Conservation (phyloP, 2,113 vertebrate genomes). For the Apodemus speciosus region DNA sequence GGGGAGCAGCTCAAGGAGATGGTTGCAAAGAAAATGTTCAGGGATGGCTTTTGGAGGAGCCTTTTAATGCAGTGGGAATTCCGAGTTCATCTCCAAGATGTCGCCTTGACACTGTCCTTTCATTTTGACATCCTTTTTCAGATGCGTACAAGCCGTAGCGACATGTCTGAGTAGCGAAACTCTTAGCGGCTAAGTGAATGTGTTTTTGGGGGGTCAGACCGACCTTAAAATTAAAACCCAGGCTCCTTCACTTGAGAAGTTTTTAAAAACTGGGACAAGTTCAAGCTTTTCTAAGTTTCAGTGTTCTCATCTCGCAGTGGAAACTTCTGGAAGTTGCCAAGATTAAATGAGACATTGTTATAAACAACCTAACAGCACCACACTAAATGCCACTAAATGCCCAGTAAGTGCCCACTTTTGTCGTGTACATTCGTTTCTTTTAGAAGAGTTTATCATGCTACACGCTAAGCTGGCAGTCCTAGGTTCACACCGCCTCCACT, state of each 20-base stretch:
- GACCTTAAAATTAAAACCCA: constrained; percentile 57
- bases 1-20: not conserved
- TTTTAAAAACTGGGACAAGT: constrained; percentile 21
- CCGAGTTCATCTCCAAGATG: constrained; percentile 36
- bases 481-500: constrained; percentile 28
- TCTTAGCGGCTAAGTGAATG: constrained; percentile 8
- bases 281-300: not conserved
- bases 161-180: not conserved
- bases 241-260: not conserved
- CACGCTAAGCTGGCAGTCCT: constrained; percentile 26
- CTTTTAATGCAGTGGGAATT: constrained; percentile 44
- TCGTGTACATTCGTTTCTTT: not conserved
- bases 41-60: constrained; percentile 42
- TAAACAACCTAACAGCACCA: not conserved
- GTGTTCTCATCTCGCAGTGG: constrained; percentile 20
- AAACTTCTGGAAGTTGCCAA: not conserved
- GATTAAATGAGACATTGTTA: not conserved
- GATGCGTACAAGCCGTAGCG: not conserved
- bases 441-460: constrained; percentile 9
- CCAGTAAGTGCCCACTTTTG: not conserved
- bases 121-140: constrained; percentile 34
- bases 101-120: constrained; percentile 42
- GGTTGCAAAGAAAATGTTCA: not conserved
- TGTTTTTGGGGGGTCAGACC: constrained; percentile 18
- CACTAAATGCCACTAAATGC: not conserved